Conservation (phyloP, 1,140 invertebrate species). For the Cotesia vestalis region DNA sequence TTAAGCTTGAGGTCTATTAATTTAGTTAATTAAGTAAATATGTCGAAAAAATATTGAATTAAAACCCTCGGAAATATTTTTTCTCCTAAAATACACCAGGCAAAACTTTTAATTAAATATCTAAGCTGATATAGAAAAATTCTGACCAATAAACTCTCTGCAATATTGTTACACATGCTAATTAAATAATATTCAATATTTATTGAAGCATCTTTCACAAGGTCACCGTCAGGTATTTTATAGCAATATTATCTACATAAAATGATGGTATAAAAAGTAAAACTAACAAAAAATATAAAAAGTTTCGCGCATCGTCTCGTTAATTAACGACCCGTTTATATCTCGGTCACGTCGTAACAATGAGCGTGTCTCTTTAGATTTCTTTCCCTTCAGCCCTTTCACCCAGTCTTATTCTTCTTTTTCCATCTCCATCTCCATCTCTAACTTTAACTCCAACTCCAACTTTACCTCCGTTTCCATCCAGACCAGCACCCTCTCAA, state of each 20-base stretch:
- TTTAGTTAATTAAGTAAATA: too few species aligned
- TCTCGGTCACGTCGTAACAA: conserved; percentile 37
- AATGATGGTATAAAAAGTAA: conserved; percentile 2
- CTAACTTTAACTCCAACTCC: neutral
- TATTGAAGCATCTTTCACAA: conserved; percentile 5
- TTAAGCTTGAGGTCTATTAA: too few species aligned
- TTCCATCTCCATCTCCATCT: conserved; percentile 10
- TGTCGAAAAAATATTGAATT: too few species aligned
- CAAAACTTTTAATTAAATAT: too few species aligned
- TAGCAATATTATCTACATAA: neutral
- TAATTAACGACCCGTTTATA: conserved; percentile 38
- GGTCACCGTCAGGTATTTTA: neutral
- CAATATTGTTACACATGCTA: too few species aligned
- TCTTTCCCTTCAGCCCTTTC: conserved; percentile 27
- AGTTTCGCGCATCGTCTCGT: conserved; percentile 24
- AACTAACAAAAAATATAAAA: neutral
- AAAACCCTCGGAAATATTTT: too few species aligned
- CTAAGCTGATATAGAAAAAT: too few species aligned
- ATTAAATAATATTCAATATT: neutral
- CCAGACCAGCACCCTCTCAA: neutral
- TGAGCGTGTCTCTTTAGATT: conserved; percentile 15
- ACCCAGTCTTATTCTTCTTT: conserved; percentile 16
- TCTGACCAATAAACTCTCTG: too few species aligned
- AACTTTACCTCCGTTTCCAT: neutral
- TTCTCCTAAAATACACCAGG: too few species aligned